A percentile compares a stretch with the other conserved stretches of the same genome.
Conservation (phyloP, 2,797 vertebrate genomes). For the Nothura maculosa region DNA sequence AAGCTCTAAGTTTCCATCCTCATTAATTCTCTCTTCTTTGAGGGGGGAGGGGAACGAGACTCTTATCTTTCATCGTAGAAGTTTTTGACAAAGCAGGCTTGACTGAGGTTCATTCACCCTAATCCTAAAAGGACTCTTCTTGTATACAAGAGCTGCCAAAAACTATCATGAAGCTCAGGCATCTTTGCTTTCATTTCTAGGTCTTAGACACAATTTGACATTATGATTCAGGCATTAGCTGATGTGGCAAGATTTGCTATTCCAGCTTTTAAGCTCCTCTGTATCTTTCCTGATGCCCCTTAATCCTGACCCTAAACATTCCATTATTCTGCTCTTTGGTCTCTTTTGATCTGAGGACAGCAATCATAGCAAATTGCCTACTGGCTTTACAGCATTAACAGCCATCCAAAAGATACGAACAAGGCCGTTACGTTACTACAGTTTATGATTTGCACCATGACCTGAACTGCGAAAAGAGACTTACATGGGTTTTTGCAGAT, state of each 20-base stretch:
- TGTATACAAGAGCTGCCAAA: not conserved
- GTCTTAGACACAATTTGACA: not conserved
- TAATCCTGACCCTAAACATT: not conserved
- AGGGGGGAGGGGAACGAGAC: too few species aligned
- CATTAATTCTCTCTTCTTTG: not conserved
- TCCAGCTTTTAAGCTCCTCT: not conserved
- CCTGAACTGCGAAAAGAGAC: not conserved
- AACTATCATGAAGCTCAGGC: fast-evolving
- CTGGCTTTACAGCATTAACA: not conserved
- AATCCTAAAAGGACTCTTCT: not conserved
- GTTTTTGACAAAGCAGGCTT: not conserved
- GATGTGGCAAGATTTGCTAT: not conserved
- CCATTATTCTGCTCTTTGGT: not conserved
- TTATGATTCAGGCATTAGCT: not conserved
- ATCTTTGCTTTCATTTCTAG: not conserved
- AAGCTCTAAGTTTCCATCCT: not conserved
- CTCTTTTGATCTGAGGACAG: not conserved
- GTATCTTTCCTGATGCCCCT: not conserved
- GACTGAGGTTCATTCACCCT: not conserved
- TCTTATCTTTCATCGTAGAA: not conserved
- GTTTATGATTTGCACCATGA: not conserved
- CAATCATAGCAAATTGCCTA: not conserved
- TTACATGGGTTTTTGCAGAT: not conserved
- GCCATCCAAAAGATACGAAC: not conserved
- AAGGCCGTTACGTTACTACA: not conserved